Conservation (phyloP, 2,888 invertebrate species). For the Sminthurides aquaticus region DNA sequence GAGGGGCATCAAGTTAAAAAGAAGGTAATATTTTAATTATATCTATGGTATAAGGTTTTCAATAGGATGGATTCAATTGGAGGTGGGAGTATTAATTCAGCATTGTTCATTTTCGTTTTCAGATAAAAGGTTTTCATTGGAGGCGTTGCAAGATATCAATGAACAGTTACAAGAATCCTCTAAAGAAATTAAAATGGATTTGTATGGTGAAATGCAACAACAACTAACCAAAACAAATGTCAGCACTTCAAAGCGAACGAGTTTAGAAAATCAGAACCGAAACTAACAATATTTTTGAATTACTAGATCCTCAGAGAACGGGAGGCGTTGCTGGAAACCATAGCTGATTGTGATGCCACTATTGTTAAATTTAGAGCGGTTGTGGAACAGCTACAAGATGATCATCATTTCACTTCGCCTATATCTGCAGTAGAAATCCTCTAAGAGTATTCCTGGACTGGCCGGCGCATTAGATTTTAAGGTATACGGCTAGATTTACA, state of each 20-base stretch:
- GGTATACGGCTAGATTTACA: no score
- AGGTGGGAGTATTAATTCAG: no score
- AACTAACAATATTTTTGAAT: no score
- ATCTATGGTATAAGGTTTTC: no score
- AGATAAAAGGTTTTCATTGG: no score
- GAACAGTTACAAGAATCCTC: constrained; percentile 94
- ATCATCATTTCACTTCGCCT: constrained; percentile 63
- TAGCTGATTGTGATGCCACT: constrained; percentile 87
- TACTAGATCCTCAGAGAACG: constrained; percentile 70
- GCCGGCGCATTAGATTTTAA: constrained; percentile 67
- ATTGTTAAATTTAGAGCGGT: constrained; percentile 90
- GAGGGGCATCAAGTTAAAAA: no score
- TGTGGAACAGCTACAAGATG: constrained; percentile 79
- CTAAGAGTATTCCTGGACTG: constrained; percentile 55
- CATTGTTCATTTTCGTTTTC: no score
- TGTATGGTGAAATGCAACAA: constrained; percentile 92
- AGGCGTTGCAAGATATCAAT: constrained; percentile 86
- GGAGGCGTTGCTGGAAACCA: constrained; percentile 83
- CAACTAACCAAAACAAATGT: constrained; percentile 48
- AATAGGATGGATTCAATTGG: no score
- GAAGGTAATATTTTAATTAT: no score
- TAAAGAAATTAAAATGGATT: constrained; percentile 84
- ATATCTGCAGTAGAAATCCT: constrained; percentile 57
- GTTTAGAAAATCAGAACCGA: no score
- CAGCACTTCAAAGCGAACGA: no score